Base-by-base conservation (phyloP, 35 echinoderm and acorn worm species). In the Apostichopus californicus region DNA sequence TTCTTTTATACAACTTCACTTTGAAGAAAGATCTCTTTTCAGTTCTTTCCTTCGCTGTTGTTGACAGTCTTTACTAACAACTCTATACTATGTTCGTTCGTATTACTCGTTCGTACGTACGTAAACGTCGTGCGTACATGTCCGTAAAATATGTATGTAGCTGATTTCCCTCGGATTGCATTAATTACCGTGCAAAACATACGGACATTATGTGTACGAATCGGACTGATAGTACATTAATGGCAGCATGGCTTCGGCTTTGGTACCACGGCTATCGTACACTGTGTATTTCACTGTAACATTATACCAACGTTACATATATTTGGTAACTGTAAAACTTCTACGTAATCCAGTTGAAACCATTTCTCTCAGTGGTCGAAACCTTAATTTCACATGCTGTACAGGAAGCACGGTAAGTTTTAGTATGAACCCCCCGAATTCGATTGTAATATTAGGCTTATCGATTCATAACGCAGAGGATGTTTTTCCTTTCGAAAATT, bases 131-230 rank as follows among this genome's bases (percentile, higher is more conserved):
- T 75, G n/a, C 71, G 71, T 75, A 75, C 71, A 75, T 75, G n/a
- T 18, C 64, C 64, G 64, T 68, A 17, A 68, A 68, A 68, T 46
- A 68, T 68, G 9, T 68, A 68, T 68, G 64, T 56, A 83, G 11
- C 55, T 83, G 7, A 56, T 83, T 83, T 83, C 11, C 80, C 15
- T 81, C 79, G 12, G 56, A 85, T 83, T 83, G 26, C 78, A 59
- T 85, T 85, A 85, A 85, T 85, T 85, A 85, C 55, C 54, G 58
- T 85, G 56, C 81, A 85, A 54, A 85, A 85, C 81, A 85, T 85
- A 60, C 81, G 24, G 81, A 58, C 17, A 83, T 85, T 58, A 85
- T 85, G 81, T 59, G 24, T 85, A 55, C 56, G 23, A 57, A 11
- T 20, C 5, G 18, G 46, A 59, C 56, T 17, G 56, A 10, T 58